Evolutionary conservation across 2,113 vertebrate species (phyloP), one percentile per base, ranked within the genome.

Genomic region (Nerophis lumbriciformis): DNA sequence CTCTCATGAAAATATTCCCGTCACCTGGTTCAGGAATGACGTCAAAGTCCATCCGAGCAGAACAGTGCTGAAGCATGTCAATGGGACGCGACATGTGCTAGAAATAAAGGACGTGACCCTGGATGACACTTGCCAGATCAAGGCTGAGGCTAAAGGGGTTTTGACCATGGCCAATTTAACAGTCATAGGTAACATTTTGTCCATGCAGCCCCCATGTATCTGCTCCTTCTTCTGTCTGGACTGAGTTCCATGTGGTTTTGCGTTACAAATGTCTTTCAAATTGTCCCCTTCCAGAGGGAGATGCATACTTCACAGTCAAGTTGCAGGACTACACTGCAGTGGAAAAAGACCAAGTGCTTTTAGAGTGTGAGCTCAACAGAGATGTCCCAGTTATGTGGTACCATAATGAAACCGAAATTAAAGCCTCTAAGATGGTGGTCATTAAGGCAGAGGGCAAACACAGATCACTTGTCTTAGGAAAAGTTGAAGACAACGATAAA

Each of bases 341-440:
- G 15, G 97, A 99, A 83, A 99, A 95, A 83, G 94, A 99, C 42
- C 88, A 97, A 59, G 88, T 99, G 61, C 84, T 70, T 65, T 83
- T 99, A 45, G 88, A 94, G 58, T 99, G 97, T 57, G 95, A 99
- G 85, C 89, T 99, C 72, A 99, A 90, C 90, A 98, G 95, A 91
- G 94, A 98, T 1, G 95, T 98, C 4, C 93, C 95, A 0, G 97
- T 99, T 47, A 92, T 94, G 87, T 99, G 97, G 97, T 95, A 94
- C 81, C 95, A 95, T 86, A 90, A 95, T 5, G 94, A 95, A 6
- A 87, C 87, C 8, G 95, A 99, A 77, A 83, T 99, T 37, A 89
- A 91, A 44, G 88, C 92, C 76, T 97, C 97, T 10, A 93, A 93
- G 73, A 89, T 77, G 79, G 77, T 95, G 57, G 78, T 90, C 38